Conservation (phyloP, 2,797 vertebrate genomes). For the Paramormyrops hopkinsi region DNA sequence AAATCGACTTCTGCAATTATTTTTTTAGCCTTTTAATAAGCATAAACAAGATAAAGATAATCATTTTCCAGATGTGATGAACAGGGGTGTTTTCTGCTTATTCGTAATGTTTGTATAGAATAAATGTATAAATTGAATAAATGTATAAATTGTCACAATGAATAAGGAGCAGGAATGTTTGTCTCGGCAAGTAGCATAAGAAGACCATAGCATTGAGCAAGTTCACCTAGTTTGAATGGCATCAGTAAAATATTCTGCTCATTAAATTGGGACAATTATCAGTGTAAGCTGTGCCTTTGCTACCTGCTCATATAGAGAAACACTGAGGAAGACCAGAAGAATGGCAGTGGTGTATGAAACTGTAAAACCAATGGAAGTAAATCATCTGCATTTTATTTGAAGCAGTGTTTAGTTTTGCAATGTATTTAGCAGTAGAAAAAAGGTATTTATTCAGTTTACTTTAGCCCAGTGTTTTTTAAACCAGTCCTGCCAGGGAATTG, state of each 20-base stretch:
- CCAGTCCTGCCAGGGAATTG: not conserved
- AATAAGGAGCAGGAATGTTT: not conserved
- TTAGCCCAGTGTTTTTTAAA: not conserved
- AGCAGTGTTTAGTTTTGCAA: not conserved
- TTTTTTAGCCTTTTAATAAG: conserved; percentile 2
- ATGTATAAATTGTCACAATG: not conserved
- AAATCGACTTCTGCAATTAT: not conserved
- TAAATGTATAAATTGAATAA: not conserved
- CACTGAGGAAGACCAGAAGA: not conserved
- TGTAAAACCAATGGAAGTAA: not conserved
- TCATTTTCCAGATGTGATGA: not conserved
- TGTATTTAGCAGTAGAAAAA: not conserved
- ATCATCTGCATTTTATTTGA: not conserved
- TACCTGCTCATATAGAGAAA: not conserved
- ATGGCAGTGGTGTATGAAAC: not conserved
- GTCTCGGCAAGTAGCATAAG: not conserved
- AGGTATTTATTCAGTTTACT: not conserved
- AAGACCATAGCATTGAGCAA: not conserved
- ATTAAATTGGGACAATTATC: not conserved
- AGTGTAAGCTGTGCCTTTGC: not conserved
- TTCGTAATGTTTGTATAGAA: not conserved
- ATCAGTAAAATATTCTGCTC: not conserved
- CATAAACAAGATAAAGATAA: not conserved
- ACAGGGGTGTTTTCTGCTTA: not conserved
- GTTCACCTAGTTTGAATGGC: not conserved